Evolutionary conservation across 2,797 vertebrate species (phyloP).

Genomic region (Enteromius thamalakanensis): DNA sequence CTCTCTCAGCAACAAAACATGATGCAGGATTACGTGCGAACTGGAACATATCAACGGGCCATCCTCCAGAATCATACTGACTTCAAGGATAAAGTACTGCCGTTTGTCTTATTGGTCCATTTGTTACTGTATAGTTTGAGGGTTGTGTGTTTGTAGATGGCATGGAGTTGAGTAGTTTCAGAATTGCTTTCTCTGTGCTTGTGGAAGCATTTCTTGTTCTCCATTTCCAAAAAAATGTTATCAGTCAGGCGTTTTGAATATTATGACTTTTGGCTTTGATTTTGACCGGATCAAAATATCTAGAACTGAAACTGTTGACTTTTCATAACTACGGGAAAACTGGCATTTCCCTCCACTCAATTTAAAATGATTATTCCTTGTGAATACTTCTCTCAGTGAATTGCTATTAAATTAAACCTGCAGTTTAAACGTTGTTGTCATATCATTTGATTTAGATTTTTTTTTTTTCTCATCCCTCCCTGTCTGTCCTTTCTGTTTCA

Average conservation of each 20-base stretch:
- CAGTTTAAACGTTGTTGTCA: background rate
- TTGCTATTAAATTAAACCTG: background rate
- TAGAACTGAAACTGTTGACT: background rate
- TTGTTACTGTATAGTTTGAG: background rate
- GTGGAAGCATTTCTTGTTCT: background rate
- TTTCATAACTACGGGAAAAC: background rate
- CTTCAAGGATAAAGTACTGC: slow-evolving; percentile 93
- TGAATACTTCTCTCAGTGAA: background rate
- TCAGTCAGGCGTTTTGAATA: background rate
- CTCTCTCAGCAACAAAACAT: slow-evolving; percentile 99
- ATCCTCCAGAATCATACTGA: slow-evolving; percentile 96
- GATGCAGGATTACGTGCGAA: slow-evolving; percentile 98
- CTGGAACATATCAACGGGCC: slow-evolving; percentile 94
- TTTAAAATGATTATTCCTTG: background rate
- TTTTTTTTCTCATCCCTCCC: no score
- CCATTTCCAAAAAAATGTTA: background rate
- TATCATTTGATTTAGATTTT: background rate
- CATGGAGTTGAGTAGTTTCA: background rate
- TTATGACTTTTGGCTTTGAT: background rate
- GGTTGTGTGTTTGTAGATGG: background rate
- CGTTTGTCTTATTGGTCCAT: background rate
- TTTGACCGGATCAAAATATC: background rate
- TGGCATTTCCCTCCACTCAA: background rate
- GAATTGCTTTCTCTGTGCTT: background rate
- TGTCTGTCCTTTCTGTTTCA: slow-evolving; percentile 58